Evolutionary conservation across 2,113 vertebrate species (phyloP), one percentile per base, ranked within the genome.

Genomic region (Hippoglossus stenolepis): DNA sequence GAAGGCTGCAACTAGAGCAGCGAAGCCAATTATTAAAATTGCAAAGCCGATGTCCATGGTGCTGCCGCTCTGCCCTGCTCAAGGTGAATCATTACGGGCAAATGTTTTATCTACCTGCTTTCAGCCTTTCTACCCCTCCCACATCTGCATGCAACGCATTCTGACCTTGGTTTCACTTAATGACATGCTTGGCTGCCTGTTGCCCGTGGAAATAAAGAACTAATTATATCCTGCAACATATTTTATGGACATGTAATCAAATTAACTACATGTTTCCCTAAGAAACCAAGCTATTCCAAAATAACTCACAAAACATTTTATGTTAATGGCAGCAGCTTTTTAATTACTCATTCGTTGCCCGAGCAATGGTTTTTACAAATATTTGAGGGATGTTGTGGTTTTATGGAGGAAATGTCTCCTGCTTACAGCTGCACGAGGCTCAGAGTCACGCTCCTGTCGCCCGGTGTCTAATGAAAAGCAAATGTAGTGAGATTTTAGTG

Each of bases 21-120:
- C 91, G 0, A 94, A 80, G 75, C 93, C 83, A 77, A 94, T 88
- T 79, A 95, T 85, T 56, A 95, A 77, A 84, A 95, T 87, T 17
- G 85, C 90, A 10, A 68, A 79, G 70, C 70, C 70, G 14, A 71
- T 84, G 85, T 94, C 93, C 95, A 96, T 96, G 87, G 31, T 83
- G 80, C 82, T 83, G 65, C 87, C 77, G 62, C 77, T 65, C 73
- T 70, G 79, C 82, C 73, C 82, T 59, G 84, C 87, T 90, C 76
- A 88, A 84, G 77, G 75, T 83, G 60, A 65, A 76, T 84, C 43
- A 64, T 90, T 91, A 85, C 69, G 62, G 51, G 67, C 77, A 71
- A 80, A 89, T 88, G 74, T 82, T 85, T 84, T 79, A 87, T 86
- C 87, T 82, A 82, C 74, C 87, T 82, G 72, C 71, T 75, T 57